phyloP scores from a whole-genome alignment of 2,797 vertebrate genomes.

The Acipenser oxyrinchus region DNA sequence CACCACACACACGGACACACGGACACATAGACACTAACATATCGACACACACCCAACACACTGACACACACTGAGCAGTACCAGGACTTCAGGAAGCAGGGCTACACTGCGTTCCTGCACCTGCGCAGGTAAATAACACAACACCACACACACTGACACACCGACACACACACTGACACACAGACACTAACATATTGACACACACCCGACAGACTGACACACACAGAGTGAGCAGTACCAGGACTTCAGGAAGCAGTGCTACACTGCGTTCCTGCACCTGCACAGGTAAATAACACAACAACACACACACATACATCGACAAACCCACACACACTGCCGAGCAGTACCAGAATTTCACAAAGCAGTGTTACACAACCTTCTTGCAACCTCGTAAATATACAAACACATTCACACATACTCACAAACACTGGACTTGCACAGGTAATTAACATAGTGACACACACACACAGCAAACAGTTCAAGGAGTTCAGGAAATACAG shows the following conservation, averaged over 20 bases:
- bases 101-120: conserved; percentile 94
- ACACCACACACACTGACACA: neutral
- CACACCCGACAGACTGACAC: neutral
- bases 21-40: too few species aligned
- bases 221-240: conserved; percentile 98
- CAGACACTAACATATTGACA: too few species aligned
- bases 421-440: too few species aligned
- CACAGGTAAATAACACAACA: conserved; percentile 61
- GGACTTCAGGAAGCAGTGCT: conserved; percentile 95
- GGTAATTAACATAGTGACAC: neutral
- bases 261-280: conserved; percentile 92
- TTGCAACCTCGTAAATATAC: too few species aligned
- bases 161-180: neutral
- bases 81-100: conserved; percentile 96
- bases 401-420: too few species aligned
- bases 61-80: conserved; percentile 79
- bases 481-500: too few species aligned
- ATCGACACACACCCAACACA: too few species aligned
- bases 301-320: too few species aligned
- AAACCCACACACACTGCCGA: too few species aligned
- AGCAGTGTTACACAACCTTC: too few species aligned
- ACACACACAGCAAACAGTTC: neutral
- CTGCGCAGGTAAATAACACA: conserved; percentile 69
- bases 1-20: neutral
- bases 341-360: too few species aligned